phyloP scores from a whole-genome alignment of 2,797 vertebrate species.

The Halcyon smyrnensis region DNA sequence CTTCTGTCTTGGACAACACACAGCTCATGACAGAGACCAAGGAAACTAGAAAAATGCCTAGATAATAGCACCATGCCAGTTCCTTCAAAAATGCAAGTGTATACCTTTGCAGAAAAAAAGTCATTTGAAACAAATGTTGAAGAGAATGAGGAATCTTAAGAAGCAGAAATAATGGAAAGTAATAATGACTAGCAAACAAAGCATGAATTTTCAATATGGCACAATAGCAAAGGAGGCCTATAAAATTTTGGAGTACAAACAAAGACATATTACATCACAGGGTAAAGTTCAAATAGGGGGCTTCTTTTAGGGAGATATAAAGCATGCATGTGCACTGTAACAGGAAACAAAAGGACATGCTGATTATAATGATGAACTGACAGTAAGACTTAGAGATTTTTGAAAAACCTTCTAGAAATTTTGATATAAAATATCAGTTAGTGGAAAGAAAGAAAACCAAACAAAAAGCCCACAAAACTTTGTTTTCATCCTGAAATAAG shows the following conservation, averaged over 20 bases:
- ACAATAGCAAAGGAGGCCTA: neutral
- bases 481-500: neutral
- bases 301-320: neutral
- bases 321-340: neutral
- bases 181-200: slow-evolving; percentile 45
- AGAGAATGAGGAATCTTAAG: slow-evolving; percentile 15
- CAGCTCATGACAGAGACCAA: neutral
- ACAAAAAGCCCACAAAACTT: neutral
- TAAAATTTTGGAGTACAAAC: slow-evolving; percentile 58
- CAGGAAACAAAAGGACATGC: neutral
- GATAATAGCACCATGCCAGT: neutral
- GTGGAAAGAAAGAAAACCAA: neutral
- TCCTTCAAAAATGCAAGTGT: slow-evolving; percentile 2
- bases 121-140: slow-evolving; percentile 42
- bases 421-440: neutral
- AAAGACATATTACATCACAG: slow-evolving; percentile 32
- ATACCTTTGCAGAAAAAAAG: neutral
- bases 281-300: neutral
- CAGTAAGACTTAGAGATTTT: neutral
- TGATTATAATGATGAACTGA: neutral
- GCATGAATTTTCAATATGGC: slow-evolving; percentile 59
- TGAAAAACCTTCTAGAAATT: neutral
- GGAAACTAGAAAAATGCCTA: neutral
- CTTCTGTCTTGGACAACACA: neutral
- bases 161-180: slow-evolving; percentile 38